Evolutionary conservation across 2,797 vertebrate species (phyloP).

Genomic region (Sebastes elongatus): DNA sequence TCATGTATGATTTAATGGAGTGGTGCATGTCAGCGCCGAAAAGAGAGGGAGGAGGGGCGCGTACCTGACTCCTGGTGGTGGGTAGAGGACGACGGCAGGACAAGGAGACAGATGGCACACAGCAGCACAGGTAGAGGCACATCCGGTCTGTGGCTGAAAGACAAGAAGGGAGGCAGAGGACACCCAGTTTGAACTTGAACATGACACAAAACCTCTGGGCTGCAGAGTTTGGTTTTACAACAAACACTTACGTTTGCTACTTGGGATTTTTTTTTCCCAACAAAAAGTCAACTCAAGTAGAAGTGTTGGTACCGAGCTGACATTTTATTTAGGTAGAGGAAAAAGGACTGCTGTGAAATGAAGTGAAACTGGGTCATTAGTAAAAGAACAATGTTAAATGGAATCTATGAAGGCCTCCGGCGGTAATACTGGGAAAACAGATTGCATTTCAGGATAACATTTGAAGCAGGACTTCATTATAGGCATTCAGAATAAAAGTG

Average conservation of each 20-base stretch:
- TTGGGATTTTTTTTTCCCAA: background rate
- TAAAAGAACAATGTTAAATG: background rate
- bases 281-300: background rate
- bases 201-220: background rate
- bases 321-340: background rate
- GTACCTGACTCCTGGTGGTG: constrained; percentile 74
- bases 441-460: too few relatives aligned
- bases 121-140: constrained; percentile 66
- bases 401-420: background rate
- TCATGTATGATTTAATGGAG: constrained; percentile 50
- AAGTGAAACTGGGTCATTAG: background rate
- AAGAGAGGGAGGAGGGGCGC: background rate
- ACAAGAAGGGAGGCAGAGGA: background rate
- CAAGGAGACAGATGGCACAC: constrained; percentile 75
- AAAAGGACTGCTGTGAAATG: background rate
- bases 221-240: background rate
- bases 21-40: background rate
- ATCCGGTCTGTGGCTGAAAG: constrained; percentile 60
- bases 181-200: background rate
- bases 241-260: background rate
- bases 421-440: too few relatives aligned
- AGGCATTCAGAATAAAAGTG: background rate
- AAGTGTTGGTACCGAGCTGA: background rate
- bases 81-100: constrained; percentile 64
- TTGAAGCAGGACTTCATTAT: background rate